Conservation (phyloP, 2,888 invertebrate species). For the Ectemnius lituratus region DNA sequence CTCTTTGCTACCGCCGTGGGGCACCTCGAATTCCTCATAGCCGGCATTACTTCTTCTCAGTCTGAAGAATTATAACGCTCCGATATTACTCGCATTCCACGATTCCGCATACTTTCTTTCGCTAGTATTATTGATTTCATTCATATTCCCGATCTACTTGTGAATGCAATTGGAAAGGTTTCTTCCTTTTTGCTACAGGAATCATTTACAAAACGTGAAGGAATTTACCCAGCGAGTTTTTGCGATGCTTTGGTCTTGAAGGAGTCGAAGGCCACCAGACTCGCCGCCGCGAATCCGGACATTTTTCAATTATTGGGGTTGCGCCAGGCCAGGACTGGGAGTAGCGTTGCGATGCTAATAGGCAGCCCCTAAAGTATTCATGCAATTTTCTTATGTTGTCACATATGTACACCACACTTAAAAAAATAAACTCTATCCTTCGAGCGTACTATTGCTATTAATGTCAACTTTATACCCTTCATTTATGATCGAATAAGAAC, state of each 20-base stretch:
- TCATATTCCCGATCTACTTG: neutral
- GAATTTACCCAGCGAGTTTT: slow-evolving; percentile 72
- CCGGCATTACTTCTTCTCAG: slow-evolving; percentile 63
- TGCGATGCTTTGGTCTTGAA: slow-evolving; percentile 72
- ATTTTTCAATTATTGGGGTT: slow-evolving; percentile 78
- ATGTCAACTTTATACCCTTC: too few relatives aligned
- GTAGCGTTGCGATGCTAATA: slow-evolving; percentile 64
- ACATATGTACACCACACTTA: too few relatives aligned
- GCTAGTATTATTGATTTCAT: too few relatives aligned
- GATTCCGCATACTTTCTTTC: too few relatives aligned
- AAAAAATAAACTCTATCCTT: too few relatives aligned
- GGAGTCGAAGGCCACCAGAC: slow-evolving; percentile 74
- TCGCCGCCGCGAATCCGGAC: slow-evolving; percentile 77
- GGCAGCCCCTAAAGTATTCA: slow-evolving; percentile 70
- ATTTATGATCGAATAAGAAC: too few relatives aligned
- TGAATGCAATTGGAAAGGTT: slow-evolving; percentile 34
- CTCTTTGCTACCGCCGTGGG: slow-evolving; percentile 73
- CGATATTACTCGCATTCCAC: too few relatives aligned
- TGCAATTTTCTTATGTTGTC: too few relatives aligned
- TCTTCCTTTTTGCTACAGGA: slow-evolving; percentile 22
- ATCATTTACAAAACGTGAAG: slow-evolving; percentile 26
- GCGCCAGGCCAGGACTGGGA: slow-evolving; percentile 66
- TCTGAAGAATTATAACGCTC: slow-evolving; percentile 23
- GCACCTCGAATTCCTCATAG: slow-evolving; percentile 79
- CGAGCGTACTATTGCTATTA: too few relatives aligned